phyloP scores from a whole-genome alignment of 2,888 invertebrate species.

The Tiliacea aurago region DNA sequence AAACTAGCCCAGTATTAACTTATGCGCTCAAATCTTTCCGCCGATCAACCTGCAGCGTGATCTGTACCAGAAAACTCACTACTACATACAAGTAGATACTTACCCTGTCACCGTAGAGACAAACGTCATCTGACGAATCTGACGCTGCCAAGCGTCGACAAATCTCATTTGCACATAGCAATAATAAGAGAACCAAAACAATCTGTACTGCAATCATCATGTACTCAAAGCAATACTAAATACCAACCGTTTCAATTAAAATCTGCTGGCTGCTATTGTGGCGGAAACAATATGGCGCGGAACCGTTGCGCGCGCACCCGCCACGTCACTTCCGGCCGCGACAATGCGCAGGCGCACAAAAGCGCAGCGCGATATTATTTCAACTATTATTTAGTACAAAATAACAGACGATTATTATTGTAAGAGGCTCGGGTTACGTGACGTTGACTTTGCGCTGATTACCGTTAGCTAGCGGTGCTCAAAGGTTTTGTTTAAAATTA shows the following conservation, averaged over 20 bases:
- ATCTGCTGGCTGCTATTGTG: conserved; percentile 65
- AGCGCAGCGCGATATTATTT: conserved; percentile 85
- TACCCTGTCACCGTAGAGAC: background rate
- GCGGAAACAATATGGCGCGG: conserved; percentile 74
- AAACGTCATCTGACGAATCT: background rate
- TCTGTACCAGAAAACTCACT: background rate
- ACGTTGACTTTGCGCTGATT: conserved; percentile 70
- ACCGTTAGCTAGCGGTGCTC: conserved; percentile 53
- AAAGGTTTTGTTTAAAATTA: conserved; percentile 47
- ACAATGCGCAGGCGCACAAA: conserved; percentile 82
- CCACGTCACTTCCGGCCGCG: conserved; percentile 76
- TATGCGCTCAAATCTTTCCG: background rate
- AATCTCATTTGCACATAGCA: background rate
- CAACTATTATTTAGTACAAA: conserved; percentile 78
- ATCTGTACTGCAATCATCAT: conserved; percentile 22
- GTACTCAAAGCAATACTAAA: conserved; percentile 47
- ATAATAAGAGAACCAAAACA: conserved; percentile 4
- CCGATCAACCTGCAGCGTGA: too few relatives aligned
- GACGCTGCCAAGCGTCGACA: too few relatives aligned
- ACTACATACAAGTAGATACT: background rate
- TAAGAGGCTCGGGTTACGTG: conserved; percentile 79
- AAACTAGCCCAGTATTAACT: background rate
- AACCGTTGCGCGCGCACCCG: conserved; percentile 74
- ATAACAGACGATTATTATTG: conserved; percentile 77
- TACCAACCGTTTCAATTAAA: conserved; percentile 64